Conservation (phyloP, 1,140 invertebrate genomes). For the Aphis gossypii region DNA sequence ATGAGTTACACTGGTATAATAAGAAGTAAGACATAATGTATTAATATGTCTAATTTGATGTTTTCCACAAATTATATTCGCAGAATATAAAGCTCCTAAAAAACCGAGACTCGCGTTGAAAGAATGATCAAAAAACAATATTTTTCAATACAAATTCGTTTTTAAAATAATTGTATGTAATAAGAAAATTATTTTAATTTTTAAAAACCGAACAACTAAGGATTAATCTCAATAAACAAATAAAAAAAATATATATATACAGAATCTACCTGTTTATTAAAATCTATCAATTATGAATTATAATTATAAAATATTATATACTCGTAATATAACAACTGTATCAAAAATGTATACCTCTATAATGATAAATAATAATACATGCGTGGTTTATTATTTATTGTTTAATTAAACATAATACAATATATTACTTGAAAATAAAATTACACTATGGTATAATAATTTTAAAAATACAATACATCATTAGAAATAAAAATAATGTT, state of each 20-base stretch:
- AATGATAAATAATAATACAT: background rate
- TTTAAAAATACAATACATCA: background rate
- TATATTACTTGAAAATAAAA: background rate
- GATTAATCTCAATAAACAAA: background rate
- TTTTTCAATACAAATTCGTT: too few species aligned
- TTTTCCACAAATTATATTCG: background rate
- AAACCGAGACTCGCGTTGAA: background rate
- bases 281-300: background rate
- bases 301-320: background rate
- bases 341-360: background rate
- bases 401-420: background rate
- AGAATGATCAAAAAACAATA: background rate
- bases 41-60: background rate
- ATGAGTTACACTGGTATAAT: background rate
- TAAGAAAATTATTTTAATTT: too few species aligned
- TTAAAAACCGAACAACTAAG: background rate
- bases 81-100: background rate
- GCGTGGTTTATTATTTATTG: background rate
- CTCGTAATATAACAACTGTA: too few species aligned
- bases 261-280: background rate
- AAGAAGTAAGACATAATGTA: background rate
- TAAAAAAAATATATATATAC: background rate
- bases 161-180: background rate
- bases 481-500: background rate
- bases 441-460: background rate